Evolutionary conservation across 1,140 invertebrate genomes (phyloP), one percentile per base, ranked within the genome.

Genomic region (Dinoponera quadriceps): DNA sequence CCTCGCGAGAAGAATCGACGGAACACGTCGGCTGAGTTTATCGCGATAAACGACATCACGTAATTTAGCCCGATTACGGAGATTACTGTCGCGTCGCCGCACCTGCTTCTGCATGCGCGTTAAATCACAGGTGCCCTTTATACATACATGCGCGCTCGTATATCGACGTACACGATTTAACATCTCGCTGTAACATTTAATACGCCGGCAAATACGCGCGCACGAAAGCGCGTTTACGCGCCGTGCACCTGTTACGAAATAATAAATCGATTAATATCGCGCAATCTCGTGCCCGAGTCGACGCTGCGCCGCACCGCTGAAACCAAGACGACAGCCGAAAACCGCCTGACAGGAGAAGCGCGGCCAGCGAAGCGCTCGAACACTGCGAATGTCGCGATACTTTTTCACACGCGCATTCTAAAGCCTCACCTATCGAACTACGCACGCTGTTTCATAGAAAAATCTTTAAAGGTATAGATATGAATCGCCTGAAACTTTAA

Each of bases 51-150:
- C 51, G 38, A 44, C 44, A 62, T 77, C 68, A 77, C 29, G 74
- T 49, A 78, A 78, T 78, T 68, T 68, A 55, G 63, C 22, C 29
- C 49, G 63, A 29, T 78, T 68, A 68, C 33, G 65, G 74, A 78
- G 74, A 78, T 78, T 78, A 78, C 55, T 55, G 74, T 68, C 49
- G 49, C 22, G 63, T 33, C 49, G 63, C 49, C 29, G 49, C 74
- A 78, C 74, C 74, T 78, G 74, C 74, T 78, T 68, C 74, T 44
- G 38, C 49, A 62, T 11, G 48, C 74, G 62, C 74, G 63, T 20
- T 78, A 78, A 78, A 78, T 78, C 74, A 78, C 63, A 29, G 29
- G 16, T 51, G 74, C 66, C 74, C 62, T 78, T 78, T 78, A 78
- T 78, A 65, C 62, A 55, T 63, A 75, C 38, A 9, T 9, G 7